Percentiles rank a stretch among this genome's conserved stretches.
Evolutionary conservation across 2,797 vertebrate genomes (phyloP).

Genomic region (Periophthalmus magnuspinnatus): DNA sequence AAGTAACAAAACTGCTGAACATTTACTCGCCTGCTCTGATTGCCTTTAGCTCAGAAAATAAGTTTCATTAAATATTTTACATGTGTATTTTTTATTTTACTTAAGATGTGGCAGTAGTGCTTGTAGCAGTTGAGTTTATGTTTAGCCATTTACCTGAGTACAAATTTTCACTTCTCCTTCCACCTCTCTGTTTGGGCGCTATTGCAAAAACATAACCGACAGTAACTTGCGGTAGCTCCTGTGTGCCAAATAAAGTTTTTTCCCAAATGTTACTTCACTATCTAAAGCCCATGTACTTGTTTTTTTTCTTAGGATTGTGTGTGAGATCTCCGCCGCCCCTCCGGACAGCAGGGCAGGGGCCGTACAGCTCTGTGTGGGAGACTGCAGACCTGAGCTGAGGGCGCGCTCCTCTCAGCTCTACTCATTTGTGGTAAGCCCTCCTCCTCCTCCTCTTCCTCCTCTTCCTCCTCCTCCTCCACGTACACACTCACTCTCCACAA

Average conservation of each 20-base stretch:
- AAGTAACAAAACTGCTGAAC: too few species aligned
- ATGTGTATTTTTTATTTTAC: too few species aligned
- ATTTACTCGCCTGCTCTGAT: too few species aligned
- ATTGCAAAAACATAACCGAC: not conserved
- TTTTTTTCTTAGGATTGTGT: slow-evolving; percentile 86
- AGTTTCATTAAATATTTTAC: too few species aligned
- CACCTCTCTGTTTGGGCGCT: not conserved
- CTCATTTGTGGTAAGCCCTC: slow-evolving; percentile 88
- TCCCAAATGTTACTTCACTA: not conserved
- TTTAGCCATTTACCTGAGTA: too few species aligned
- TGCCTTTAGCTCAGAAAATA: too few species aligned
- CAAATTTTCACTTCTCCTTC: not conserved
- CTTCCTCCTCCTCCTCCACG: too few species aligned
- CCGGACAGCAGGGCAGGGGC: slow-evolving; percentile 83
- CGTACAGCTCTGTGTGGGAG: slow-evolving; percentile 91
- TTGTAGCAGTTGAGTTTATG: too few species aligned
- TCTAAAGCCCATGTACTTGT: not conserved
- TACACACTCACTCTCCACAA: not conserved
- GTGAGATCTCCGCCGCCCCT: slow-evolving; percentile 89
- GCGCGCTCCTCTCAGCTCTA: slow-evolving; percentile 89
- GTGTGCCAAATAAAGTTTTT: not conserved
- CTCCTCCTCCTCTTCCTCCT: too few species aligned
- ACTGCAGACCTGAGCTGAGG: slow-evolving; percentile 92
- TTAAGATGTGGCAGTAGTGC: too few species aligned
- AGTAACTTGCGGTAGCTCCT: not conserved